These are phyloP conservation scores for Ophion ellenae DNA, from an alignment of 2,888 invertebrate genomes.

Conservation along the genomic window DNA sequence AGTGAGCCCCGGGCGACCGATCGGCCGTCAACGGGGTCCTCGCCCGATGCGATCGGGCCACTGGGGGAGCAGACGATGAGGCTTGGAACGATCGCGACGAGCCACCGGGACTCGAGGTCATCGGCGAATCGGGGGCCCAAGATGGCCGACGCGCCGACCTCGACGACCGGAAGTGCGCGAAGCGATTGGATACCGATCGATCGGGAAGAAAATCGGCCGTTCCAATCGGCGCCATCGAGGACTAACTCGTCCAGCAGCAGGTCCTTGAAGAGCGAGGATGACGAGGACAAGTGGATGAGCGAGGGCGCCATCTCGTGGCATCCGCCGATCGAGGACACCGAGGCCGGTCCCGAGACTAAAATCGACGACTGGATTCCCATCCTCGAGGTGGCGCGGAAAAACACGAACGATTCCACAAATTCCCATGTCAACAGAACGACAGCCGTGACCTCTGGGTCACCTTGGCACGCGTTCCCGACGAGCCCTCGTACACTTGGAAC, in stretches of 20 bases:
- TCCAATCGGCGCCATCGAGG: background rate
- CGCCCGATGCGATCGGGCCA: background rate
- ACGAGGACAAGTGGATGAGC: conserved; percentile 73
- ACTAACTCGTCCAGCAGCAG: conserved; percentile 31
- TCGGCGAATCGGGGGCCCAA: background rate
- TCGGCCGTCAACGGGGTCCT: conserved; percentile 14
- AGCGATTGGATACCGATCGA: conserved; percentile 74
- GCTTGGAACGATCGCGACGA: background rate
- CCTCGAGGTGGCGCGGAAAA: conserved; percentile 37
- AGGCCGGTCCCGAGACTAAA: conserved; percentile 70
- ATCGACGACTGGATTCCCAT: conserved; percentile 79
- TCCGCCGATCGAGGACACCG: conserved; percentile 66
- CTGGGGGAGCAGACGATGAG: conserved; percentile 13
- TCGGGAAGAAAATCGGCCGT: background rate
- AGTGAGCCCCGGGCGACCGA: conserved; percentile 15
- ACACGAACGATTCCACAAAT: conserved; percentile 28
- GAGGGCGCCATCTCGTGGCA: conserved; percentile 72
- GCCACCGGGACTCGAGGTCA: background rate
- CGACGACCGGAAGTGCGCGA: conserved; percentile 16
- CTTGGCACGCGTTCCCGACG: conserved; percentile 22
- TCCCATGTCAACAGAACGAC: background rate
- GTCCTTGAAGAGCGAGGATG: conserved; percentile 51
- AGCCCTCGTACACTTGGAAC: background rate
- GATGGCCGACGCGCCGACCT: background rate
- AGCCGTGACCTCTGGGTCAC: background rate